Percentiles rank a stretch among this genome's conserved stretches.
Conservation (phyloP, 1,140 invertebrate genomes). For the Metaphire vulgaris region DNA sequence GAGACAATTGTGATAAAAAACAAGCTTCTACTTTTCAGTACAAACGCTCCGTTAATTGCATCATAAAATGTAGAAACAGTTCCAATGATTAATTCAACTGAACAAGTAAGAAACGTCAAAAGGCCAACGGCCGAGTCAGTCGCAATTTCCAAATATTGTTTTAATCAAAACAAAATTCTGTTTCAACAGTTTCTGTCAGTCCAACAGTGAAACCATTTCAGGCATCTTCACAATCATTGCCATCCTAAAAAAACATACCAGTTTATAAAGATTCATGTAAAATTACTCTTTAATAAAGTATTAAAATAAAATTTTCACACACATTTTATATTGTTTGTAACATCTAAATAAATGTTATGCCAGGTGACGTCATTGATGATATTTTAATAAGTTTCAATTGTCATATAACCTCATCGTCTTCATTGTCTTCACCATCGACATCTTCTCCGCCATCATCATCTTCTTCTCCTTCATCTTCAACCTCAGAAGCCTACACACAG, state of each 20-base stretch:
- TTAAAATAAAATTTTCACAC: not conserved
- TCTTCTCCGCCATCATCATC: slow-evolving; percentile 9
- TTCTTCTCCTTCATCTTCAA: slow-evolving; percentile 23
- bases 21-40: no score
- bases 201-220: not conserved
- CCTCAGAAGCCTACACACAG: slow-evolving; percentile 20
- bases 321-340: not conserved
- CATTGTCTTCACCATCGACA: not conserved
- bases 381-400: not conserved
- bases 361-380: not conserved
- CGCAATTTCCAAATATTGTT: no score
- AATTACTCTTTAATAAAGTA: not conserved
- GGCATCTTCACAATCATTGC: not conserved
- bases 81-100: not conserved
- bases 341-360: not conserved
- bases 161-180: not conserved
- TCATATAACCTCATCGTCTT: slow-evolving; percentile 9
- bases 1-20: no score
- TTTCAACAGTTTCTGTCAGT: not conserved
- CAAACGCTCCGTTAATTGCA: no score
- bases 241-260: not conserved
- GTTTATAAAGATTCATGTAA: not conserved
- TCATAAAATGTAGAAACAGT: not conserved
- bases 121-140: not conserved
- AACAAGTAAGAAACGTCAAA: not conserved